phyloP scores from a whole-genome alignment of 2,888 invertebrate species.

The Cenopis cana region DNA sequence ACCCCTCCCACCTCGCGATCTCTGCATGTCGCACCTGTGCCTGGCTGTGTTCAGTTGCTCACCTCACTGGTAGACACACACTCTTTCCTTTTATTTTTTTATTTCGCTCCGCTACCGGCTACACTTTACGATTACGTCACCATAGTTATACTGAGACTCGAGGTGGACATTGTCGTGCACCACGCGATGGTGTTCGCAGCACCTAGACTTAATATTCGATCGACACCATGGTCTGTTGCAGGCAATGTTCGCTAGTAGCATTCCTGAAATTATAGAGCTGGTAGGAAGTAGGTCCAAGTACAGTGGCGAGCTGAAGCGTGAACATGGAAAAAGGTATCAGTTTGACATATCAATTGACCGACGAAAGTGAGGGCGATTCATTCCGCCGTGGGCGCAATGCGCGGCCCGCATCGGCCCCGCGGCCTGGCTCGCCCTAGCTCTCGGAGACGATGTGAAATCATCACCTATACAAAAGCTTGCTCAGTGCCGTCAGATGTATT shows the following conservation, averaged over 20 bases:
- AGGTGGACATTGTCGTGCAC: slow-evolving; percentile 84
- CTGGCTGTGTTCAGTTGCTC: slow-evolving; percentile 85
- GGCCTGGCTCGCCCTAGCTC: slow-evolving; percentile 77
- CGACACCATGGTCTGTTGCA: slow-evolving; percentile 90
- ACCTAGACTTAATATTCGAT: slow-evolving; percentile 69
- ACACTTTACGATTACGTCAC: slow-evolving; percentile 76
- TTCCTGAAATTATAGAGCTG: slow-evolving; percentile 99
- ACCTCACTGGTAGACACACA: slow-evolving; percentile 84
- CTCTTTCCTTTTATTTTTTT: slow-evolving; percentile 76
- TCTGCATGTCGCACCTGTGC: slow-evolving; percentile 81
- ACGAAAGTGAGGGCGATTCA: slow-evolving; percentile 79
- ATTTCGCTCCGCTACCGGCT: slow-evolving; percentile 83
- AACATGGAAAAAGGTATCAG: slow-evolving; percentile 99
- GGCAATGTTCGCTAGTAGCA: slow-evolving; percentile 99
- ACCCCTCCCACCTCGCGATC: slow-evolving; percentile 79
- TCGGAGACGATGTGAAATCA: slow-evolving; percentile 73
- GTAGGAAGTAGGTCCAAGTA: slow-evolving; percentile 99
- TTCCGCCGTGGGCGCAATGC: slow-evolving; percentile 58
- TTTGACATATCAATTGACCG: slow-evolving; percentile 77
- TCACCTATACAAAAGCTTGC: slow-evolving; percentile 82
- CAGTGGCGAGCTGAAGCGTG: slow-evolving; percentile 99
- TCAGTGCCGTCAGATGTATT: slow-evolving; percentile 86
- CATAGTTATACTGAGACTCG: slow-evolving; percentile 77
- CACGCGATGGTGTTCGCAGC: slow-evolving; percentile 81
- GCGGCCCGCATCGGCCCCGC: slow-evolving; percentile 55